A percentile compares a stretch with the other conserved stretches of the same genome.
Evolutionary conservation across 2,113 vertebrate species (phyloP).

Genomic region (Campylomormyrus tamandua): DNA sequence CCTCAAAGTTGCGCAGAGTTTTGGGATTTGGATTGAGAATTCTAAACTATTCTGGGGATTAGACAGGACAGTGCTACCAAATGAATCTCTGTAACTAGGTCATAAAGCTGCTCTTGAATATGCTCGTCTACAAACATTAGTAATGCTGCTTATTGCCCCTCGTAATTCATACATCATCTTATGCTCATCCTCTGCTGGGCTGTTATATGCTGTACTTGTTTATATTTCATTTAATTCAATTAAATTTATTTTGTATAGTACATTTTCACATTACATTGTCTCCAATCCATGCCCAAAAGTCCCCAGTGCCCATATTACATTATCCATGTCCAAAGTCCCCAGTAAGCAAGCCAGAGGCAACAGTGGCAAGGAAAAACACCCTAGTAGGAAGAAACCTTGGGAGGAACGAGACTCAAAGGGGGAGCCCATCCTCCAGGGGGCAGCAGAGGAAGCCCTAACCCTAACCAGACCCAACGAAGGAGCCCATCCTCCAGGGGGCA

Average conservation of each 20-base stretch:
- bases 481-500: too few relatives aligned
- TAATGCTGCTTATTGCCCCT: background rate
- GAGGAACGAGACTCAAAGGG: background rate
- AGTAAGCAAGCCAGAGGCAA: background rate
- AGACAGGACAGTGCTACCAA: background rate
- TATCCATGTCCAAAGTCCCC: background rate
- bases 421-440: background rate
- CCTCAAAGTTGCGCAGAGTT: background rate
- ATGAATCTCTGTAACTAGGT: background rate
- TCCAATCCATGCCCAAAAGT: background rate
- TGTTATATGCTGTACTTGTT: background rate
- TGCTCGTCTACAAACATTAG: background rate
- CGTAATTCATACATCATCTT: background rate
- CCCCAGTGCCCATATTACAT: background rate
- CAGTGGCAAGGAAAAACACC: background rate
- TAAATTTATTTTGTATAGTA: background rate
- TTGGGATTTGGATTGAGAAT: background rate
- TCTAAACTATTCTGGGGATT: constrained; percentile 1
- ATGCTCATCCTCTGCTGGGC: background rate
- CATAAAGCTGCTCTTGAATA: background rate
- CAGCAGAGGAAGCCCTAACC: background rate
- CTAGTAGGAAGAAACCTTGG: background rate
- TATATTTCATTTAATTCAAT: background rate
- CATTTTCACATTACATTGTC: background rate
- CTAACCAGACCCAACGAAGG: background rate